phyloP scores from a whole-genome alignment of 2,113 vertebrate species.

The Coptodon bakossiorum region DNA sequence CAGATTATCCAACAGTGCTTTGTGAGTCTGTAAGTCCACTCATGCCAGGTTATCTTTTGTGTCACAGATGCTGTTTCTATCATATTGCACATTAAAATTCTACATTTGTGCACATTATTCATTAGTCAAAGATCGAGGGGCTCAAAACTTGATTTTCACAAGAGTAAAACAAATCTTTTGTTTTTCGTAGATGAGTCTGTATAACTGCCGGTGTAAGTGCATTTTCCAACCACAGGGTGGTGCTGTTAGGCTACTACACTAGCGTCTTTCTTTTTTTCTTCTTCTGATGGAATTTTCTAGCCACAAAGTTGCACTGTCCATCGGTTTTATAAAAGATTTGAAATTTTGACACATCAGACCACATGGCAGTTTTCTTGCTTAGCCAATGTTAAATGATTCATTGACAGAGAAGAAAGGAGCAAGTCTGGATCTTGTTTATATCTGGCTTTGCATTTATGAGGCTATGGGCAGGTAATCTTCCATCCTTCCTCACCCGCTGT shows the following conservation, averaged over 20 bases:
- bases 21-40: not conserved
- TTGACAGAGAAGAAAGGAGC: not conserved
- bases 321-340: not conserved
- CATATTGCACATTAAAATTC: not conserved
- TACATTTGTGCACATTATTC: not conserved
- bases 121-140: not conserved
- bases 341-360: not conserved
- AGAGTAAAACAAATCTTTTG: not conserved
- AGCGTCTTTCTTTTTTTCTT: not conserved
- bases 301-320: not conserved
- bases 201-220: not conserved
- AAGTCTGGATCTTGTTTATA: not conserved
- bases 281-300: not conserved
- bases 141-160: not conserved
- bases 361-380: not conserved
- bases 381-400: not conserved
- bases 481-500: not conserved
- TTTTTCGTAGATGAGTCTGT: not conserved
- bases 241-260: not conserved
- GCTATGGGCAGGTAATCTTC: not conserved
- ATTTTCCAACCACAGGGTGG: not conserved
- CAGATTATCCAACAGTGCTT: constrained; percentile 29
- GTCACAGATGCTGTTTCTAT: not conserved
- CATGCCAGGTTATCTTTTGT: not conserved
- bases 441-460: not conserved